Evolutionary conservation across 2,888 invertebrate genomes (phyloP).

Genomic region (Crematogaster levior): DNA sequence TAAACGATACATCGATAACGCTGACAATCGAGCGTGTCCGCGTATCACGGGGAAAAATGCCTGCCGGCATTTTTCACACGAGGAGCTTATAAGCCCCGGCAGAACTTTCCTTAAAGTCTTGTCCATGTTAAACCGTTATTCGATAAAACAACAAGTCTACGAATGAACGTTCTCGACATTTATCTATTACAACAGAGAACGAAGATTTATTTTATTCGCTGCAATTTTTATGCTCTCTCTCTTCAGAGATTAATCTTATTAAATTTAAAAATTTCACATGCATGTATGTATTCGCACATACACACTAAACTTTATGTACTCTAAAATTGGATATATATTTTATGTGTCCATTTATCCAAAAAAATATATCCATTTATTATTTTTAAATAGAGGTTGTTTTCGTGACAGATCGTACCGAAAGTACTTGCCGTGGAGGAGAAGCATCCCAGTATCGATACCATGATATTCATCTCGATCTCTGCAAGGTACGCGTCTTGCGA

Average conservation of each 20-base stretch:
- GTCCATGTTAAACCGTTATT: slow-evolving; percentile 23
- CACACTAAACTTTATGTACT: neutral
- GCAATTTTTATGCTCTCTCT: neutral
- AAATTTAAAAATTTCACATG: neutral
- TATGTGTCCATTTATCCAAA: no score
- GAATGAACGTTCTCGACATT: neutral
- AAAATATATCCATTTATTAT: no score
- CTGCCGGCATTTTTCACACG: neutral
- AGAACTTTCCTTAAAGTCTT: slow-evolving; percentile 7
- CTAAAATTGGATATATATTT: no score
- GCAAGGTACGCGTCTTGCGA: neutral
- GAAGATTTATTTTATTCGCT: neutral
- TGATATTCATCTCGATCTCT: neutral
- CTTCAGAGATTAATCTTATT: neutral
- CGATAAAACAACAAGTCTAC: slow-evolving; percentile 9
- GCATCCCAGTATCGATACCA: neutral
- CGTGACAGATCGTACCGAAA: neutral
- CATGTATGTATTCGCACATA: neutral
- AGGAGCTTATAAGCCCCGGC: neutral
- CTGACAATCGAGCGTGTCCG: slow-evolving; percentile 26
- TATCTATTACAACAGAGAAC: neutral
- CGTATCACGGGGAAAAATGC: slow-evolving; percentile 2
- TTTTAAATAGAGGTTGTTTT: neutral
- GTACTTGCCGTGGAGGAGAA: neutral
- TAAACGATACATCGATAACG: slow-evolving; percentile 36